These are phyloP conservation scores for Falco novaeseelandiae DNA, from an alignment of 2,797 vertebrate genomes.

Conservation along the genomic window DNA sequence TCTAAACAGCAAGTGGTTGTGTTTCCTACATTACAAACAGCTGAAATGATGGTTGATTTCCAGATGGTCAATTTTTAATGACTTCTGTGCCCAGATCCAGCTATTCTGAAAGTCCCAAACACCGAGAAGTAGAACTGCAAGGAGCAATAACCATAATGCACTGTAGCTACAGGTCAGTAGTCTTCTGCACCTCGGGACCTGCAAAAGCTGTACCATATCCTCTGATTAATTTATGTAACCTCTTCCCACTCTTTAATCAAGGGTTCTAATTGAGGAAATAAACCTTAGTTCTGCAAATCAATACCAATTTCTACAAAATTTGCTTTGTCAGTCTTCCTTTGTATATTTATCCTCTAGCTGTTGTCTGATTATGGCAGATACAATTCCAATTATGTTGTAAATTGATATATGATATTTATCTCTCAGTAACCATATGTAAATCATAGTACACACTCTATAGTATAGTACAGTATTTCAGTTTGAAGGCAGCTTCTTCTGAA, in stretches of 20 bases:
- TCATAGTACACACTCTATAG: neutral
- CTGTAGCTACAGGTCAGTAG: neutral
- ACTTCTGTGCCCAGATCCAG: neutral
- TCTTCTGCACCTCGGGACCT: fast-evolving
- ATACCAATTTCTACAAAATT: neutral
- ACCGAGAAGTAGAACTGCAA: neutral
- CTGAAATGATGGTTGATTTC: neutral
- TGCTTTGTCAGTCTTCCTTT: neutral
- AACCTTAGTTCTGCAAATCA: neutral
- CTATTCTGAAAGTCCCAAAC: neutral
- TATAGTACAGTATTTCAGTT: neutral
- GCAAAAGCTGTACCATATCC: neutral
- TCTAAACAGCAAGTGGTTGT: neutral
- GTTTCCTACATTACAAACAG: neutral
- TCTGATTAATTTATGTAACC: neutral
- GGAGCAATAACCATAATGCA: neutral
- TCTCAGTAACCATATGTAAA: neutral
- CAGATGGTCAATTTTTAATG: neutral
- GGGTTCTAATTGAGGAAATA: neutral
- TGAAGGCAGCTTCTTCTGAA: neutral
- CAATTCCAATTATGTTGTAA: neutral
- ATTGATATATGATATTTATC: neutral
- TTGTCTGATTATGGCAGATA: neutral
- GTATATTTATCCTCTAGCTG: neutral
- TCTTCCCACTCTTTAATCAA: neutral